Percentiles rank a stretch among this genome's conserved stretches.
These are phyloP conservation scores for Tinea semifulvella DNA, from an alignment of 2,888 invertebrate species.

Conservation along the genomic window DNA sequence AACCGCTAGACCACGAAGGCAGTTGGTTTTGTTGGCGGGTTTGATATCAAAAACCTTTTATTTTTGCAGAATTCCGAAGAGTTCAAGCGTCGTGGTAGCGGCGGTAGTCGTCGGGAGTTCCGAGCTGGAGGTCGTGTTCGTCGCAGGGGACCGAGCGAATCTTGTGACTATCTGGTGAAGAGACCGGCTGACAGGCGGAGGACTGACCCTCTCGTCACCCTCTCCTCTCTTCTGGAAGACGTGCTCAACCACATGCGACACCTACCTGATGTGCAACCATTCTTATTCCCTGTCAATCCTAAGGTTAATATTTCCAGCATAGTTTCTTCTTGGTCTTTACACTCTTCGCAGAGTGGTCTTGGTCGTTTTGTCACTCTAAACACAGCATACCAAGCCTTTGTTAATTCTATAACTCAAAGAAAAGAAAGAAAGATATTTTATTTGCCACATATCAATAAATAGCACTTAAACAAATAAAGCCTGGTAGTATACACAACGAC, in stretches of 20 bases:
- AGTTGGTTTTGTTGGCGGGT: no score
- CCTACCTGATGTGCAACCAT: conserved; percentile 91
- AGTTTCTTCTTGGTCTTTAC: no score
- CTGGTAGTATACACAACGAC: no score
- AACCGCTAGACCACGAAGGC: no score
- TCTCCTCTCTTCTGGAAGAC: conserved; percentile 89
- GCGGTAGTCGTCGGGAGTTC: conserved; percentile 78
- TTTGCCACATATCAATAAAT: no score
- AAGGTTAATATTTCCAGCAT: no score
- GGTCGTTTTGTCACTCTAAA: no score
- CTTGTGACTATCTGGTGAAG: conserved; percentile 86
- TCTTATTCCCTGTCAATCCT: conserved; percentile 92
- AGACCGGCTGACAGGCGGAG: conserved; percentile 89
- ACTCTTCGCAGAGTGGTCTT: no score
- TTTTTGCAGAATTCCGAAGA: conserved; percentile 76
- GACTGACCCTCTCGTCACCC: conserved; percentile 95
- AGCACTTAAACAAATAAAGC: no score
- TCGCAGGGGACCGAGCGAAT: conserved; percentile 42
- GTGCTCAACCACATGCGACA: conserved; percentile 93
- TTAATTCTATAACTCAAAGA: no score
- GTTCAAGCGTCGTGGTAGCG: conserved; percentile 79
- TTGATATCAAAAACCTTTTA: not conserved
- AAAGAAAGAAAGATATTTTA: no score
- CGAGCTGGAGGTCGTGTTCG: conserved; percentile 34
- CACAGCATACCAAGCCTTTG: no score